Percentiles rank a stretch among this genome's conserved stretches.
phyloP scores from a whole-genome alignment of 2,113 vertebrate species.

The Pantherophis guttatus region DNA sequence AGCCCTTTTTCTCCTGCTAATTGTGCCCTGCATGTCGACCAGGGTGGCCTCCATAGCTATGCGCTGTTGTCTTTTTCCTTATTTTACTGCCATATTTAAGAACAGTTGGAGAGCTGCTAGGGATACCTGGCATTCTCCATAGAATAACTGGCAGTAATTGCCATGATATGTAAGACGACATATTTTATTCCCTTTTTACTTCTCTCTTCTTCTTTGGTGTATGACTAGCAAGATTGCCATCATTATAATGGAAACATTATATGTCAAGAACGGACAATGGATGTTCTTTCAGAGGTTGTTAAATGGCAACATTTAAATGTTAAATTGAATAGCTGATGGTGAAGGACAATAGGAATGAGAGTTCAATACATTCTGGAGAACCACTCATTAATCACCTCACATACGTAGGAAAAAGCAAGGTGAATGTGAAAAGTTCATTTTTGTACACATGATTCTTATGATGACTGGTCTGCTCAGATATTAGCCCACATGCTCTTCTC shows the following conservation, averaged over 20 bases:
- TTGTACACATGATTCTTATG: neutral
- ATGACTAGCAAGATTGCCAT: neutral
- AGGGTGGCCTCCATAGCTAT: conserved; percentile 41
- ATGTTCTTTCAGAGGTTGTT: neutral
- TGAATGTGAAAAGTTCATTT: neutral
- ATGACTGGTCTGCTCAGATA: neutral
- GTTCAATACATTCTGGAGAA: neutral
- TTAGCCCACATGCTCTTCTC: neutral
- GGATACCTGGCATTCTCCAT: conserved; percentile 27
- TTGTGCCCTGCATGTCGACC: conserved; percentile 50
- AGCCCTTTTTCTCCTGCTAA: conserved; percentile 57
- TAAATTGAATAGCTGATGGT: neutral
- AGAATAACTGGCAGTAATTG: conserved; percentile 28
- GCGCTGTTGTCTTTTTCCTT: conserved; percentile 49
- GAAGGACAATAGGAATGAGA: neutral
- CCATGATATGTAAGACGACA: neutral
- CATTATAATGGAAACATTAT: neutral
- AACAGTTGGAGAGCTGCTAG: conserved; percentile 46
- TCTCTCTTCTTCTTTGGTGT: neutral
- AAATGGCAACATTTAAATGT: neutral
- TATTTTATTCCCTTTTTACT: neutral
- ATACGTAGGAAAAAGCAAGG: neutral
- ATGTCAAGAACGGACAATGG: neutral
- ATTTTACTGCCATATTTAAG: conserved; percentile 46
- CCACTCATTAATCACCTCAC: neutral